These are phyloP conservation scores for Drosophila bifasciata DNA, from an alignment of 1,140 invertebrate genomes.

Conservation along the genomic window DNA sequence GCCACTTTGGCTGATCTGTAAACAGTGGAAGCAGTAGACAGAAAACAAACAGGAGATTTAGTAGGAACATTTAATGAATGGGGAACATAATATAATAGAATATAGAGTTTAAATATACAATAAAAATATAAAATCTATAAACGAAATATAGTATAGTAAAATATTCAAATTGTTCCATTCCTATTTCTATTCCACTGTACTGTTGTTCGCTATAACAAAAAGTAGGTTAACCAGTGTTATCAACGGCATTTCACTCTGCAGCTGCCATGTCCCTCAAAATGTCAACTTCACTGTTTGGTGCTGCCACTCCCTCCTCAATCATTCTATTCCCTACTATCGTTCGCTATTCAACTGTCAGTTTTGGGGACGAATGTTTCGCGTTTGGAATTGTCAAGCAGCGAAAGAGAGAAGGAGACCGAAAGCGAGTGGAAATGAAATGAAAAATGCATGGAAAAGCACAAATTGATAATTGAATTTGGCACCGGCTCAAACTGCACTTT, in stretches of 20 bases:
- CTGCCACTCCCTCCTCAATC: background rate
- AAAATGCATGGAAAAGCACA: conserved; percentile 62
- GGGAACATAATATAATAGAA: too few relatives aligned
- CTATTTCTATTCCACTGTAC: too few relatives aligned
- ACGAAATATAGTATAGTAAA: too few relatives aligned
- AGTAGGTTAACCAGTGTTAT: conserved; percentile 34
- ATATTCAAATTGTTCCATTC: too few relatives aligned
- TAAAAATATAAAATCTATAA: too few relatives aligned
- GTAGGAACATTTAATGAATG: too few relatives aligned
- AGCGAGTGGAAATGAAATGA: conserved; percentile 53
- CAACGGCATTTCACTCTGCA: conserved; percentile 27
- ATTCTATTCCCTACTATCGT: too few relatives aligned
- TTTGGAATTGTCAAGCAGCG: conserved; percentile 15
- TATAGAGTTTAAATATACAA: too few relatives aligned
- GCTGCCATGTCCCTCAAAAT: conserved; percentile 8
- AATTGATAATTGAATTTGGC: conserved; percentile 81
- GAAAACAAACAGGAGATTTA: too few relatives aligned
- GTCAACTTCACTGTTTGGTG: conserved; percentile 8
- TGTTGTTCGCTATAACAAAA: too few relatives aligned
- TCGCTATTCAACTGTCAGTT: conserved; percentile 27
- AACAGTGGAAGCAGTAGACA: conserved; percentile 30
- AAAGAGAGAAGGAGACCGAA: conserved; percentile 20
- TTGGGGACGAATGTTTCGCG: conserved; percentile 20
- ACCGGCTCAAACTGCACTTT: conserved; percentile 67
- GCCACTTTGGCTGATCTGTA: background rate